These are phyloP conservation scores for Drosophila biarmipes DNA, from an alignment of 1,140 invertebrate species.

Conservation along the genomic window DNA sequence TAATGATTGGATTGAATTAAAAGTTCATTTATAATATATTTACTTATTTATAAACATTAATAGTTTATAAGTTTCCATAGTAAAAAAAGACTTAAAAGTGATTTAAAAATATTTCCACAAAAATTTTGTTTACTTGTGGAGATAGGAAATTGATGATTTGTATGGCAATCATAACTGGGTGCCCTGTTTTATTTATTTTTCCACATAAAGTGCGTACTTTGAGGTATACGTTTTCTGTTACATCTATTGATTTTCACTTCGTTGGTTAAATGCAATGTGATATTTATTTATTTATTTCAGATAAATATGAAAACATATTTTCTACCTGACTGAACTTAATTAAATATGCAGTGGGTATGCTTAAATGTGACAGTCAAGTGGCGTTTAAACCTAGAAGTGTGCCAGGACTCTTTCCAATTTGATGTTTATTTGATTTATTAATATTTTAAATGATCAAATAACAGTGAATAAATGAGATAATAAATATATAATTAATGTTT, in stretches of 20 bases:
- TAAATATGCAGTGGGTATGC: neutral
- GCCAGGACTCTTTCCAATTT: neutral
- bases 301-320: slow-evolving; percentile 3
- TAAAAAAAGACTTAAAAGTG: no score
- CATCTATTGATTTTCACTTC: slow-evolving; percentile 8
- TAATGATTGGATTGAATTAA: no score
- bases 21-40: no score
- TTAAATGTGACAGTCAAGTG: neutral
- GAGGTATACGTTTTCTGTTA: slow-evolving; percentile 1
- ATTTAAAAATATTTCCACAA: no score
- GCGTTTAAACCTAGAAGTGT: no score
- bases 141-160: no score
- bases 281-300: neutral
- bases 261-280: slow-evolving; percentile 2
- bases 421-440: neutral
- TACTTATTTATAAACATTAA: no score
- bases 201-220: neutral
- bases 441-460: neutral
- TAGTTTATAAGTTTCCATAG: no score
- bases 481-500: neutral
- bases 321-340: slow-evolving; percentile 3
- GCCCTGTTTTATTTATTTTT: no score
- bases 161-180: no score
- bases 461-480: neutral
- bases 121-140: no score